These are phyloP conservation scores for Patella caerulea DNA, from an alignment of 2,888 invertebrate species.

Conservation along the genomic window DNA sequence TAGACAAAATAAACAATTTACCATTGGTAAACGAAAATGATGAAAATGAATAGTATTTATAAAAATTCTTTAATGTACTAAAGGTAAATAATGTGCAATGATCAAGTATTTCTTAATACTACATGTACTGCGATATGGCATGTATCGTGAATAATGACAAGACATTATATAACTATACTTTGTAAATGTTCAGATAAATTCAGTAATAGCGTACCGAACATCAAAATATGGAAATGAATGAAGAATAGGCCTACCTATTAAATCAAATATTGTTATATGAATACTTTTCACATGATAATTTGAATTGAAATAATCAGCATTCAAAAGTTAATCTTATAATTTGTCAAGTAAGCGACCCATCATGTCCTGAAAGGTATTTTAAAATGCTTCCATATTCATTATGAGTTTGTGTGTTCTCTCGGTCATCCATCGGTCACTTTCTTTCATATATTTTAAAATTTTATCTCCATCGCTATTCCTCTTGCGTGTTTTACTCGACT, in stretches of 20 bases:
- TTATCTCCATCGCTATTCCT: neutral
- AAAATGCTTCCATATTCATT: neutral
- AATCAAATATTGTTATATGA: neutral
- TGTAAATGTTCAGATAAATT: too few relatives aligned
- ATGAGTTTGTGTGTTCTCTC: neutral
- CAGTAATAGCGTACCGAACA: too few relatives aligned
- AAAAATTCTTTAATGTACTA: too few relatives aligned
- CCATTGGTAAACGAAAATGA: slow-evolving; percentile 2
- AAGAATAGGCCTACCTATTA: neutral
- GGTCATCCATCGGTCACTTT: neutral
- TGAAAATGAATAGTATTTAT: neutral
- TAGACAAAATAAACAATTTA: too few relatives aligned
- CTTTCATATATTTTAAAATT: slow-evolving; percentile 3
- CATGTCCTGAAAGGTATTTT: slow-evolving; percentile 9
- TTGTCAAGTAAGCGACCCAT: slow-evolving; percentile 5
- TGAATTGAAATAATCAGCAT: neutral
- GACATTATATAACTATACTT: too few relatives aligned
- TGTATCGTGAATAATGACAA: too few relatives aligned
- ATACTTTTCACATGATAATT: neutral
- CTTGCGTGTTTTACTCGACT: neutral
- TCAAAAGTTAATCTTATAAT: neutral
- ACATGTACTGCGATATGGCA: too few relatives aligned
- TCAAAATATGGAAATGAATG: too few relatives aligned
- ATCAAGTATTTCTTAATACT: too few relatives aligned
- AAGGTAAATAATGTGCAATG: too few relatives aligned